Percentiles rank a stretch among this genome's conserved stretches.
Evolutionary conservation across 2,797 vertebrate species (phyloP).

Genomic region (Monodelphis domestica): DNA sequence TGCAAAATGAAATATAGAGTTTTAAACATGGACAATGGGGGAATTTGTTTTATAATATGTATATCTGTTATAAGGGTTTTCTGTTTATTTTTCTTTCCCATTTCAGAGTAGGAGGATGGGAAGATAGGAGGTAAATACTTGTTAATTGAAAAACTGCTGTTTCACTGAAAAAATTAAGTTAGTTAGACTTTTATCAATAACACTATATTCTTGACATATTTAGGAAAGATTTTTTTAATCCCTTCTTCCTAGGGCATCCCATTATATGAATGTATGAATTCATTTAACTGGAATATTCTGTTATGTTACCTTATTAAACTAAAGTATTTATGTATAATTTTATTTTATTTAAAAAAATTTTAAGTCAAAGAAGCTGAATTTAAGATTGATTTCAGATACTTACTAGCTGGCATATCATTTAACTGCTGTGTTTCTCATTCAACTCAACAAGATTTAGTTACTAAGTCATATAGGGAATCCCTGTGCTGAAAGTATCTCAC

Average conservation of each 20-base stretch:
- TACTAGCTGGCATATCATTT: neutral
- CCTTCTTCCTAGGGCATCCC: neutral
- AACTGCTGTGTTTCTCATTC: neutral
- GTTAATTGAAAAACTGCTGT: neutral
- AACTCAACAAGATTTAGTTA: neutral
- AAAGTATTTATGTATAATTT: neutral
- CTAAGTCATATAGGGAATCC: neutral
- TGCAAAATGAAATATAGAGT: neutral
- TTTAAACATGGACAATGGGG: neutral
- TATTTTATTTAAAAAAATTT: neutral
- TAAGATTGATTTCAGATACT: neutral
- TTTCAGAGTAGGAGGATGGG: neutral
- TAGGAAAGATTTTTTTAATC: neutral
- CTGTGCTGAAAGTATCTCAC: neutral
- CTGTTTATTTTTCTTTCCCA: neutral
- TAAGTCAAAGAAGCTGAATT: neutral
- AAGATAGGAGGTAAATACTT: neutral
- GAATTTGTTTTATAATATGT: neutral
- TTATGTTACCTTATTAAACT: no score
- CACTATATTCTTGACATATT: neutral
- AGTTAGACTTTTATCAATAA: neutral
- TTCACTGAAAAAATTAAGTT: neutral
- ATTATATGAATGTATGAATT: neutral
- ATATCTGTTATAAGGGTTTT: neutral
- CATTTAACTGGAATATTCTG: neutral